Evolutionary conservation across 1,140 invertebrate genomes (phyloP).

Genomic region (Cydia splendana): DNA sequence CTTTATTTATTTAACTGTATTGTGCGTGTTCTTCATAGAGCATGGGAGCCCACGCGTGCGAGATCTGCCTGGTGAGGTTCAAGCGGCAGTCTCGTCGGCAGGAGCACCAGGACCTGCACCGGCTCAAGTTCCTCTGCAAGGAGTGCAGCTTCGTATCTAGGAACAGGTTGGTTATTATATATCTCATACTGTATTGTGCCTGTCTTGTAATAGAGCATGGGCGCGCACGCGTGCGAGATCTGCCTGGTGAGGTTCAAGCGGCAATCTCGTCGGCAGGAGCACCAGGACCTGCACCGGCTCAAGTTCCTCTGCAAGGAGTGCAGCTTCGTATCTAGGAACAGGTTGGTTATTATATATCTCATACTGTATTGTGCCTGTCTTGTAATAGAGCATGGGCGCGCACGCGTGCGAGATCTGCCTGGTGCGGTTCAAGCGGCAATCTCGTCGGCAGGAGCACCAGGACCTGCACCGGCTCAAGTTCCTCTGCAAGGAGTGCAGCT

Average conservation of each 20-base stretch:
- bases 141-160: conserved; percentile 8
- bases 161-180: background rate
- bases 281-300: conserved; percentile 15
- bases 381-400: background rate
- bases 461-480: conserved; percentile 14
- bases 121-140: background rate
- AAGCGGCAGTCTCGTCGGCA: background rate
- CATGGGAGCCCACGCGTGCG: background rate
- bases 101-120: conserved; percentile 19
- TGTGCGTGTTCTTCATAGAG: background rate
- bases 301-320: conserved; percentile 5
- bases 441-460: conserved; percentile 2
- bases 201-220: conserved; percentile 11
- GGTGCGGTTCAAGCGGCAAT: background rate
- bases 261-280: background rate
- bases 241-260: conserved; percentile 7
- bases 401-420: conserved; percentile 19
- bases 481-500: background rate
- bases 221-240: conserved; percentile 5
- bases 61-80: conserved; percentile 1
- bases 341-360: background rate
- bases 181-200: background rate
- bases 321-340: conserved; percentile 9
- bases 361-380: background rate
- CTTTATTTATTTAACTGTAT: background rate